Percentiles rank a stretch among this genome's conserved stretches.
phyloP scores from a whole-genome alignment of 2,797 vertebrate species.

The Microctenopoma steveboyesi region DNA sequence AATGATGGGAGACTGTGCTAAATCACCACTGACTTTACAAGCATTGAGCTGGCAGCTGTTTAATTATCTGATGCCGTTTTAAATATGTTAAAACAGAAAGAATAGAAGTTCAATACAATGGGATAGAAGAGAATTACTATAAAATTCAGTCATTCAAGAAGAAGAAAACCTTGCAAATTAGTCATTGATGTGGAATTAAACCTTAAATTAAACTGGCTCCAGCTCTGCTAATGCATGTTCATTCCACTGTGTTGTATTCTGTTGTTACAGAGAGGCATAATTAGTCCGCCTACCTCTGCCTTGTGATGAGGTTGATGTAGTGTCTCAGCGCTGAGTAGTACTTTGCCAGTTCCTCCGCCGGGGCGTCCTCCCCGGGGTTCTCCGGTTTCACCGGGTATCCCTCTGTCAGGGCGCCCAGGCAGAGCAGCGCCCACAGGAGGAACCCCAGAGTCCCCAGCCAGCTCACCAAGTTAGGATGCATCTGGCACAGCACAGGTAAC shows the following conservation, averaged over 20 bases:
- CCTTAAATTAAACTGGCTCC: background rate
- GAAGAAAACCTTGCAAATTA: background rate
- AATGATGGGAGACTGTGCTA: background rate
- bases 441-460: constrained; percentile 89
- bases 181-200: background rate
- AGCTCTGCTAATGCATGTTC: background rate
- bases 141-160: background rate
- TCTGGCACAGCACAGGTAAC: constrained; percentile 72
- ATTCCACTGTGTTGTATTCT: background rate
- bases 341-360: constrained; percentile 96
- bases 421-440: constrained; percentile 89
- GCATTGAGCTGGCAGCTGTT: background rate
- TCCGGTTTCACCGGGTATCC: constrained; percentile 97
- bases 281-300: constrained; percentile 89
- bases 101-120: background rate
- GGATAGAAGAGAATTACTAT: background rate
- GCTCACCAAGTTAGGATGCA: constrained; percentile 89
- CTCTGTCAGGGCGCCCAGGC: constrained; percentile 90
- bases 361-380: constrained; percentile 94
- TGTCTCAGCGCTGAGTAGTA: constrained; percentile 97
- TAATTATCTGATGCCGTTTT: background rate
- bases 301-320: constrained; percentile 98
- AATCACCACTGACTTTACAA: background rate
- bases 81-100: background rate
- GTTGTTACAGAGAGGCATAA: constrained; percentile 2